Evolutionary conservation across 2,113 vertebrate species (phyloP).

Genomic region (Gopherus evgoodei): DNA sequence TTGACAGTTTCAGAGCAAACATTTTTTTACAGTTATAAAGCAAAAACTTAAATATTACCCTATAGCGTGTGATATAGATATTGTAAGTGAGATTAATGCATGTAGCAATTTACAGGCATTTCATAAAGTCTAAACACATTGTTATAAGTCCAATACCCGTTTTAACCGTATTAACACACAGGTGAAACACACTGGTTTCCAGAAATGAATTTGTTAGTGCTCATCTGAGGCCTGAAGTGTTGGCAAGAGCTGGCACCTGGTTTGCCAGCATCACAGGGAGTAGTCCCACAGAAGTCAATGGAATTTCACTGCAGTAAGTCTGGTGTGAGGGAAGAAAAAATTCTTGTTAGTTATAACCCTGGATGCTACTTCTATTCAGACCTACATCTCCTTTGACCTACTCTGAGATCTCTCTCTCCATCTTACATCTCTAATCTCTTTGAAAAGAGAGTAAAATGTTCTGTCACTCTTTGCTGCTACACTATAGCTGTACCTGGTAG

Average conservation of each 20-base stretch:
- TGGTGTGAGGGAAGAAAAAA: not conserved
- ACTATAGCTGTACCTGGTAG: conserved; percentile 50
- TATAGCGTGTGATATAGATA: not conserved
- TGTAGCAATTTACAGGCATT: not conserved
- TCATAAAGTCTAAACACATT: not conserved
- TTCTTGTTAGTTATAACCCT: not conserved
- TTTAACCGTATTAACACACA: not conserved
- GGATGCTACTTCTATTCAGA: conserved; percentile 3
- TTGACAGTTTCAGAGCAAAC: not conserved
- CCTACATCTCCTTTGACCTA: not conserved
- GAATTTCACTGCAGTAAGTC: conserved; percentile 7
- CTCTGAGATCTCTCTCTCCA: not conserved
- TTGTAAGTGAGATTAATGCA: not conserved
- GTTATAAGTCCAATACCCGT: not conserved
- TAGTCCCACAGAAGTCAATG: not conserved
- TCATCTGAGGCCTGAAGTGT: not conserved
- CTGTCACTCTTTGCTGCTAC: conserved; percentile 25
- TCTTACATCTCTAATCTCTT: not conserved
- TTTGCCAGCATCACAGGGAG: not conserved
- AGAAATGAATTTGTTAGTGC: not conserved
- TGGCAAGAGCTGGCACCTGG: not conserved
- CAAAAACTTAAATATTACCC: not conserved
- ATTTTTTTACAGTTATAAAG: not conserved
- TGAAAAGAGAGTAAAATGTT: conserved; percentile 11
- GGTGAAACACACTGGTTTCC: not conserved